Percentiles rank a stretch among this genome's conserved stretches.
phyloP scores from a whole-genome alignment of 2,797 vertebrate genomes.

The Malurus splendens region DNA sequence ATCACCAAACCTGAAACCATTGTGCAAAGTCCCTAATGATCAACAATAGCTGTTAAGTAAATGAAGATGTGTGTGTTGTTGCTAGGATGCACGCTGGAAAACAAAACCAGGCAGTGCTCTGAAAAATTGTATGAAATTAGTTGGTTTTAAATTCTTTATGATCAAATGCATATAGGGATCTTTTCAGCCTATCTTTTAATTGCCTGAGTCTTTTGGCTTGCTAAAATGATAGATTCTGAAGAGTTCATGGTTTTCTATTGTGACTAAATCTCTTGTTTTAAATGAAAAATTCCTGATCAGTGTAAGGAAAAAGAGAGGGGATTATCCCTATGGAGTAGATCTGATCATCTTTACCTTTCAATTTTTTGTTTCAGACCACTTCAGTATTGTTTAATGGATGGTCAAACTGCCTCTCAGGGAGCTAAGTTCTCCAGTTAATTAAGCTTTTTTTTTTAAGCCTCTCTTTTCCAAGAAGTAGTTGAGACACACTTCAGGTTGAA shows the following conservation, averaged over 20 bases:
- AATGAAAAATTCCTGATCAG: background rate
- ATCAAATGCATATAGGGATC: background rate
- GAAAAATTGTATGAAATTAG: background rate
- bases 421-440: background rate
- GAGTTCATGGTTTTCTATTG: background rate
- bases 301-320: background rate
- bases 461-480: background rate
- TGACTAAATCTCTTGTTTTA: background rate
- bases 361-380: background rate
- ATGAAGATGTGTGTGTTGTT: background rate
- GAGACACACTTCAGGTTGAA: background rate
- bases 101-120: background rate
- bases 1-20: background rate
- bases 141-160: background rate
- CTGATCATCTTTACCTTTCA: background rate
- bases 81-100: background rate
- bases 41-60: background rate
- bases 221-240: background rate
- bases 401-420: background rate
- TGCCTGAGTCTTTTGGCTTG: background rate
- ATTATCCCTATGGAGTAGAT: background rate
- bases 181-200: background rate
- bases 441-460: background rate
- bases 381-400: background rate
- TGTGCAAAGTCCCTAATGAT: background rate